Evolutionary conservation across 2,888 invertebrate genomes (phyloP).

Genomic region (Microctonus aethiopoides): DNA sequence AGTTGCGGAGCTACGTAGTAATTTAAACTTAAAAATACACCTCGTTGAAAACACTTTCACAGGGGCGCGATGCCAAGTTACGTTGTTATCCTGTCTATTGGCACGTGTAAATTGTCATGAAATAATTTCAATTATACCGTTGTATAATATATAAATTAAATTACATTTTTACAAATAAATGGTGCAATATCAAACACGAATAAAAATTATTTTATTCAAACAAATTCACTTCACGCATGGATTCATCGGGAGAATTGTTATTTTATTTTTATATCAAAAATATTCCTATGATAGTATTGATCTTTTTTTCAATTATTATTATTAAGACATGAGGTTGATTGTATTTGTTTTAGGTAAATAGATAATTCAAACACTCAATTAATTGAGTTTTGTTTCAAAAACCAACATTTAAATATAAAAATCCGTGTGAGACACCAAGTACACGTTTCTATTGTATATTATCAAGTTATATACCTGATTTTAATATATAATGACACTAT

Average conservation of each 20-base stretch:
- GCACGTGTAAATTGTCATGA: conserved; percentile 35
- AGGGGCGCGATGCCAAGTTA: conserved; percentile 41
- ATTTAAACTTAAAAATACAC: conserved; percentile 21
- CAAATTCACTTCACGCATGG: not conserved
- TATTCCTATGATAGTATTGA: not conserved
- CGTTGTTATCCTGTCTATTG: conserved; percentile 37
- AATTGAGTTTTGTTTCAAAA: conserved; percentile 11
- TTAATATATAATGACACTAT: conserved; percentile 28
- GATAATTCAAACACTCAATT: conserved; percentile 4
- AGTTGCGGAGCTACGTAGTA: not conserved
- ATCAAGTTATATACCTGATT: conserved; percentile 24
- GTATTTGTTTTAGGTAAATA: not conserved
- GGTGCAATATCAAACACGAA: not conserved
- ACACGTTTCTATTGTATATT: conserved; percentile 50
- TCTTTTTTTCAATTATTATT: not conserved
- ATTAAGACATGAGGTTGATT: conserved; percentile 2
- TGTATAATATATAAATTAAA: not conserved
- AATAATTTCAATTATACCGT: conserved; percentile 8
- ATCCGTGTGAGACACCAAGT: conserved; percentile 54
- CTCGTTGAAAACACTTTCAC: not conserved
- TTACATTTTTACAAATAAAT: not conserved
- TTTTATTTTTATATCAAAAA: not conserved
- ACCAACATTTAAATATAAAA: not conserved
- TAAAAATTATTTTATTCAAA: not conserved
- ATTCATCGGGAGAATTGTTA: not conserved